Base-by-base conservation (phyloP, 2,888 invertebrate genomes). In the Orchesella flavescens region DNA sequence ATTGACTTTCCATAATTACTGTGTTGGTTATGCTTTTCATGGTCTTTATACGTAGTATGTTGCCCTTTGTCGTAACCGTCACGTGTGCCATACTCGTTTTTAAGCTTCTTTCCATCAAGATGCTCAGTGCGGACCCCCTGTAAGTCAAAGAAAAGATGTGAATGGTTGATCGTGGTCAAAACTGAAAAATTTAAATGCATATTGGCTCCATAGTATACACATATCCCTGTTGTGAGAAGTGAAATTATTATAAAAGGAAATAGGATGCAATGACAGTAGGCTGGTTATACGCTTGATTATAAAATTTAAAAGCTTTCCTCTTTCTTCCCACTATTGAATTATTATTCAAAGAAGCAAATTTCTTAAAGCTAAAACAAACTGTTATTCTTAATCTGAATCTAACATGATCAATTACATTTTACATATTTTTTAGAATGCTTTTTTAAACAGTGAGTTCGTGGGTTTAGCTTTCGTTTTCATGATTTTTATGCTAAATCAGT, bases 41-140 rank as follows among this genome's bases (percentile, higher is more conserved):
- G 24, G 23, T 87, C 81, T 76, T 86, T 84, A 49, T 85, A 76
- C 0, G 77, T 72, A 1, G 80, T 82, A 23, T 87, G 86, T 57
- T 84, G 84, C 23, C 88, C 87, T 81, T 88, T 88, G 81, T 86
- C 66, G 65, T 86, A 85, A 7, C 87, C 85, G 59, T 87, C 73
- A 59, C 83, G 84, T 49, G 87, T 87, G 46, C 84, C 84, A 59
- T 86, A 83, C 77, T 87, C 88, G 80, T 88, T 86, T 84, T 88
- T 85, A 46, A 86, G 81, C 53, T 88, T 87, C 55, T 87, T 83
- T 43, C 87, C 88, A 53, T 87, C 88, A 19, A 84, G 85, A 55
- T 86, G 66, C 44, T 88, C 88, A 13, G 84, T 85, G 1, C 82
- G 79, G 49, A 81, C 80, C 24, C 88, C 88, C 88, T 88, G 75